phyloP scores from a whole-genome alignment of 2,113 vertebrate genomes.

The Lichenostomus cassidix region DNA sequence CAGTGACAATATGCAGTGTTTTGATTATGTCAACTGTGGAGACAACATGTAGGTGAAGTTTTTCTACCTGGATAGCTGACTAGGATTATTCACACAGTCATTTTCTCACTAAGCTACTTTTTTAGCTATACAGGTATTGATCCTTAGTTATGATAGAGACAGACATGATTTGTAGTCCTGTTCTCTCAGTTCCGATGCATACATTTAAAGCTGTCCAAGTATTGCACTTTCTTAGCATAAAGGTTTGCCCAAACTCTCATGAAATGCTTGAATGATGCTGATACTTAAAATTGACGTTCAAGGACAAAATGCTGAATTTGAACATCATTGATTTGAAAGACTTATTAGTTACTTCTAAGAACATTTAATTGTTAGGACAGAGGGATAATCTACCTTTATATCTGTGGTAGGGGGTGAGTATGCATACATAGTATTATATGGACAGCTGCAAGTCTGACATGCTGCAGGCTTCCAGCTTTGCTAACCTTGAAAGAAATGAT shows the following conservation, averaged over 20 bases:
- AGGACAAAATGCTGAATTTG: neutral
- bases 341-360: neutral
- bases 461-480: neutral
- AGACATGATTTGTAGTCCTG: neutral
- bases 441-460: neutral
- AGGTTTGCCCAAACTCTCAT: neutral
- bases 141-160: neutral
- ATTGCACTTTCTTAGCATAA: neutral
- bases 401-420: neutral
- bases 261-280: neutral
- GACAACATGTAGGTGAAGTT: neutral
- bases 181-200: neutral
- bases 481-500: neutral
- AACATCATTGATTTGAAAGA: neutral
- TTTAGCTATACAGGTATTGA: neutral
- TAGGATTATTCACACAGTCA: neutral
- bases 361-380: neutral
- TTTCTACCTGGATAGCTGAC: neutral
- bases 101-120: neutral
- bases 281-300: neutral
- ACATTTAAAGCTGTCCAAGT: neutral
- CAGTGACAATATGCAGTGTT: neutral
- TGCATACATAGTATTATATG: no score
- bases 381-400: neutral
- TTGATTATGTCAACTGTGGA: neutral